Conservation (phyloP, 1,140 invertebrate species). For the Zaprionus vittiger region DNA sequence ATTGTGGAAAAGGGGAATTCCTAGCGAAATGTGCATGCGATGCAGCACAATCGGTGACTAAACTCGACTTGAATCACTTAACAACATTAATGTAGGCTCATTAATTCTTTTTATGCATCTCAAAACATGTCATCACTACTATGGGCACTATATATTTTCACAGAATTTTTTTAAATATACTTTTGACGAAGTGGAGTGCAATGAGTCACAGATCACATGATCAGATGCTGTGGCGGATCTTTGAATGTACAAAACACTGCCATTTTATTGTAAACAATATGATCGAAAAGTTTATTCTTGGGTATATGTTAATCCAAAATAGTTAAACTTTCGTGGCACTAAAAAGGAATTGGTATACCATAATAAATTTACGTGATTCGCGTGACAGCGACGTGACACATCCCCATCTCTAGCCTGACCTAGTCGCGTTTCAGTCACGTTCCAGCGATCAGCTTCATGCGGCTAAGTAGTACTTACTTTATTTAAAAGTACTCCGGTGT, state of each 20-base stretch:
- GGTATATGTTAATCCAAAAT: neutral
- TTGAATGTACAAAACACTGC: too few relatives aligned
- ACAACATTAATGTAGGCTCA: neutral
- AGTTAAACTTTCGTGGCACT: neutral
- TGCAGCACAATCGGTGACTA: constrained; percentile 4
- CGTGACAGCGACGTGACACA: constrained; percentile 48
- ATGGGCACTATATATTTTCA: neutral
- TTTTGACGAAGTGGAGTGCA: neutral
- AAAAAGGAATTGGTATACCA: neutral
- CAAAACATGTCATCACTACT: neutral
- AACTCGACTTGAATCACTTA: neutral
- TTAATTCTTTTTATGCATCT: neutral
- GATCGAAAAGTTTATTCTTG: neutral
- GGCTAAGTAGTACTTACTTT: constrained; percentile 23
- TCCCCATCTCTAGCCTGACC: constrained; percentile 22
- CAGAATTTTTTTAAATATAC: neutral
- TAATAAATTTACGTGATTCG: constrained; percentile 28
- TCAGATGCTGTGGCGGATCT: neutral
- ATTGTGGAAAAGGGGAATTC: constrained; percentile 13
- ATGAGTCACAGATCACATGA: neutral
- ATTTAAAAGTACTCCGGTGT: neutral
- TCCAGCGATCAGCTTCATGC: constrained; percentile 26
- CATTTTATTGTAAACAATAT: neutral
- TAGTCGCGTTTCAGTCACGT: constrained; percentile 60
- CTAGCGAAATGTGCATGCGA: neutral